Conservation (phyloP, 2,888 invertebrate genomes). For the Leucoma salicis region DNA sequence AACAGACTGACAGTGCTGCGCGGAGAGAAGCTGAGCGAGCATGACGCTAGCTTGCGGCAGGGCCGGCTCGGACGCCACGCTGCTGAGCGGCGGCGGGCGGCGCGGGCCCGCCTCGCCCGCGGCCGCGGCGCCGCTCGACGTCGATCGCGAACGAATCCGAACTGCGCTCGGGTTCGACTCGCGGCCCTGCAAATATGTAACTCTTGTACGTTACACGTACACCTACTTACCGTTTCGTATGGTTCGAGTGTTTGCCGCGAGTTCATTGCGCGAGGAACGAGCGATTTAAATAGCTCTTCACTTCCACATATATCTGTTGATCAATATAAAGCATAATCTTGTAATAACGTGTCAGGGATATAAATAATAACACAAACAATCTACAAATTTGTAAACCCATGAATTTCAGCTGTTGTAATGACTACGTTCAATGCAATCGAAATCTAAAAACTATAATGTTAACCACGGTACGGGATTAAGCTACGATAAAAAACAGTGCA, state of each 20-base stretch:
- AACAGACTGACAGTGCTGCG: conserved; percentile 82
- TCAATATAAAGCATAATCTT: conserved; percentile 48
- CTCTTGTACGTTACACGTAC: conserved; percentile 37
- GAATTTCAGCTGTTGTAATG: not conserved
- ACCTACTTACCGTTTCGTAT: conserved; percentile 39
- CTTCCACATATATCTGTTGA: conserved; percentile 50
- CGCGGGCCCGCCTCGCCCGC: conserved; percentile 75
- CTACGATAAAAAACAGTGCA: too few relatives aligned
- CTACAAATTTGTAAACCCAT: conserved; percentile 10
- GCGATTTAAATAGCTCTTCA: conserved; percentile 45
- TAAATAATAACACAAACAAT: conserved; percentile 27
- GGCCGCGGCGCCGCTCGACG: conserved; percentile 76
- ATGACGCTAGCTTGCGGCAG: conserved; percentile 87
- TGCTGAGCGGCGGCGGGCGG: conserved; percentile 84
- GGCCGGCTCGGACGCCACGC: conserved; percentile 89
- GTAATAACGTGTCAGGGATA: conserved; percentile 37
- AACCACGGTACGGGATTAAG: too few relatives aligned
- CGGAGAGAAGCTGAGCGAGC: conserved; percentile 91
- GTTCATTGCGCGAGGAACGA: conserved; percentile 42
- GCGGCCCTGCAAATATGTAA: conserved; percentile 52
- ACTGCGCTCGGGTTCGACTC: conserved; percentile 50
- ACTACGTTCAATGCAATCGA: not conserved
- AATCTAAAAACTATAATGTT: too few relatives aligned
- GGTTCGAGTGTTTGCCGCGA: conserved; percentile 37
- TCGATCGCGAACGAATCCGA: conserved; percentile 67